Percentiles rank a stretch among this genome's conserved stretches.
Evolutionary conservation across 2,888 invertebrate species (phyloP).

Genomic region (Paralinhomoeus sp.): DNA sequence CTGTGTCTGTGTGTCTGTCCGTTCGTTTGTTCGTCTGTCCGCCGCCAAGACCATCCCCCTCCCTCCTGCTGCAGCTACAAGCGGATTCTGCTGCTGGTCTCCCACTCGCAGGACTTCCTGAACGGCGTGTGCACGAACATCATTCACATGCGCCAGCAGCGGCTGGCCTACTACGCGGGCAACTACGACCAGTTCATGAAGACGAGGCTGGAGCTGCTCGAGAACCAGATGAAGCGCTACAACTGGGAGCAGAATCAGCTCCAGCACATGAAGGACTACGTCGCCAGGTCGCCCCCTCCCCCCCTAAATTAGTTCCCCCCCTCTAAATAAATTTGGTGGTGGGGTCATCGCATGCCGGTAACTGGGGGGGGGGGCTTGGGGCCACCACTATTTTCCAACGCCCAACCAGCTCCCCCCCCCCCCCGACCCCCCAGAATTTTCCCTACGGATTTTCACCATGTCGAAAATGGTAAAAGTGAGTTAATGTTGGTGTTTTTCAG

Average conservation of each 20-base stretch:
- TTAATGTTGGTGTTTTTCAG: too few species aligned
- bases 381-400: too few species aligned
- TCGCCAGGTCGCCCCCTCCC: background rate
- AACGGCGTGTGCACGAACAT: constrained; percentile 81
- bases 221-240: constrained; percentile 96
- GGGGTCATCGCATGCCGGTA: too few species aligned
- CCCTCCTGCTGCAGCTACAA: constrained; percentile 73
- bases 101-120: constrained; percentile 94
- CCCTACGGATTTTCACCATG: too few species aligned
- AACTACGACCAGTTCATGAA: constrained; percentile 91
- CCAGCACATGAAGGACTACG: constrained; percentile 70
- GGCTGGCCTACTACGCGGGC: constrained; percentile 74
- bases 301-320: background rate
- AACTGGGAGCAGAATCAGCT: constrained; percentile 99
- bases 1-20: too few species aligned
- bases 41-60: too few species aligned
- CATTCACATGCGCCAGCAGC: constrained; percentile 73
- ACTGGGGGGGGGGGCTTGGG: too few species aligned
- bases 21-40: too few species aligned
- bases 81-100: constrained; percentile 82
- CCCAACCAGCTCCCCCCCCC: too few species aligned
- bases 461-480: too few species aligned
- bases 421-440: too few species aligned
- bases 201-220: constrained; percentile 72
- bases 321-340: too few species aligned